Evolutionary conservation across 1,140 invertebrate species (phyloP), one percentile per base, ranked within the genome.

Genomic region (Sarcophaga peregrina): DNA sequence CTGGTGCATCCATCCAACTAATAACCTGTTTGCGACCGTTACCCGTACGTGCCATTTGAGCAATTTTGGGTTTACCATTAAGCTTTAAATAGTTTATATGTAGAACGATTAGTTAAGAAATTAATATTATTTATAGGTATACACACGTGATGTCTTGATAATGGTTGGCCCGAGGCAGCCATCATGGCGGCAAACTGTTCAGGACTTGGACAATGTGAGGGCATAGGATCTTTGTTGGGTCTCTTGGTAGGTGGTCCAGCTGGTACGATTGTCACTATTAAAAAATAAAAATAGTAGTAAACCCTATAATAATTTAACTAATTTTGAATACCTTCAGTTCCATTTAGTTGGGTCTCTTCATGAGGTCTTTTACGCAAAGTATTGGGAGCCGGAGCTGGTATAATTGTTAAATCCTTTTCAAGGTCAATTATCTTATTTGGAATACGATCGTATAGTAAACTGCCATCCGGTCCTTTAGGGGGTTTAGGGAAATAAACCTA

Each of bases 1-100:
- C 97, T 6, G 97, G 97, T 74, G 97, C 97, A 92, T 99, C 97
- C 94, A 98, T 97, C 97, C 97, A 98, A 87, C 97, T 98, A 87
- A 98, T 97, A 74, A 98, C 96, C 92, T 97, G 96, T 87, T 97
- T 97, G 15, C 96, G 93, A 8, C 93, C 93, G 13, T 89, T 93
- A 85, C 90, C 92, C 86, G 87, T 92, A 89, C 91, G 92, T 75
- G 92, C 94, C 92, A 93, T 94, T 85, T 94, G 93, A 78, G 94
- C 93, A 83, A 94, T 94, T 86, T 95, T 95, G 82, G 95, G 94
- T 89, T 96, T 94, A 73, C 95, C 94, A 88, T 94, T 94, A 75
- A 93, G 91, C 93, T 93, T 84, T 47, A 86, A 84, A 10, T 37
- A 37, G 25, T 37, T 37, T 37, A 37, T 37, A 37, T 37, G 25